Evolutionary conservation across 1,140 invertebrate genomes (phyloP), one percentile per base, ranked within the genome.

Genomic region (Mactra quadrangularis): DNA sequence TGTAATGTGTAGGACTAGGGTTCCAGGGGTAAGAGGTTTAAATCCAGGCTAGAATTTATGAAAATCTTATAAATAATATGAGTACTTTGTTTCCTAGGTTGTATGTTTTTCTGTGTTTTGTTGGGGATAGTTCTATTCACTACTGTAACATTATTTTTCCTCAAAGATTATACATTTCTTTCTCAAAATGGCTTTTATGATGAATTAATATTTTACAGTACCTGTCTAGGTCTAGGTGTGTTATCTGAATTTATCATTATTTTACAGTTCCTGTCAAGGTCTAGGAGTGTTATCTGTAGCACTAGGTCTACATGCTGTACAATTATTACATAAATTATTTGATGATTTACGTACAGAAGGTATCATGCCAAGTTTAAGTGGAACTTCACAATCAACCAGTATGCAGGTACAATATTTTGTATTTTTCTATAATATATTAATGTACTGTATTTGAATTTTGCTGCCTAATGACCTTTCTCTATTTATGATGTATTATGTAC

Each of bases 221-320:
- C n/a, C n/a, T n/a, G n/a, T n/a, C n/a, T n/a, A n/a, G n/a, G n/a
- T n/a, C n/a, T n/a, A n/a, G n/a, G n/a, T n/a, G n/a, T n/a, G n/a
- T n/a, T n/a, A n/a, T n/a, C n/a, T n/a, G 38, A 7, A 53, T 52
- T 0, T 66, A 2, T 50, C 22, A 27, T 53, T 31, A 81, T 41
- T 35, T 82, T 85, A 33, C 71, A 87, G 86, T 60, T 82, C 86
- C 27, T 87, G 84, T 60, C 96, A 96, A 92, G 96, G 96, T 55
- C 96, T 97, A 92, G 96, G 96, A 33, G 96, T 96, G 15, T 93
- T 97, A 11, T 96, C 96, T 66, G 96, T 97, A 0, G 96, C 96
- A 0, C 94, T 97, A 57, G 96, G 96, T 0, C 95, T 95, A 3
- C 96, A 96, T 88, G 96, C 96, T 15, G 91, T 97, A 11, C 94